Percentiles rank a stretch among this genome's conserved stretches.
Conservation (phyloP, 2,113 vertebrate species). For the Plecotus auritus region DNA sequence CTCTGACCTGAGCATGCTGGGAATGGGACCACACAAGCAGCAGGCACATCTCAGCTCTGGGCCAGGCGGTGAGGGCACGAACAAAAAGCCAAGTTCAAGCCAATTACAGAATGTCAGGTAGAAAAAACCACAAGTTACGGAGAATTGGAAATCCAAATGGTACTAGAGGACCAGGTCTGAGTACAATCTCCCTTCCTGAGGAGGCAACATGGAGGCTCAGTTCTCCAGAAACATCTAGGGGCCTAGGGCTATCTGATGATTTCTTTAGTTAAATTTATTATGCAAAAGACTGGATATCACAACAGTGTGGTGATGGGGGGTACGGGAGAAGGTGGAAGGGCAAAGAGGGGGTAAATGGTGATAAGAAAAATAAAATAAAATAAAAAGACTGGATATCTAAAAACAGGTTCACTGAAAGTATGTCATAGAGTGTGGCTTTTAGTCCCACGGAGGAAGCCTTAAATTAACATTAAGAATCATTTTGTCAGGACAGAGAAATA, state of each 20-base stretch:
- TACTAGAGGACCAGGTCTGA: not conserved
- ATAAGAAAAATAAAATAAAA: too few species aligned
- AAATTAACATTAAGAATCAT: not conserved
- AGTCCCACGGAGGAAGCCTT: not conserved
- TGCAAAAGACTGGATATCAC: not conserved
- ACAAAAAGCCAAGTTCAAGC: not conserved
- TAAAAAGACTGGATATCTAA: not conserved
- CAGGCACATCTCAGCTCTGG: not conserved
- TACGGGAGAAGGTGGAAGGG: too few species aligned
- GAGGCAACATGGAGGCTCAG: not conserved
- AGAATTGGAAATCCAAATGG: not conserved
- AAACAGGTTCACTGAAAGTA: not conserved
- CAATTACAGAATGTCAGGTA: not conserved
- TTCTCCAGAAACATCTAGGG: not conserved
- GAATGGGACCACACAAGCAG: not conserved
- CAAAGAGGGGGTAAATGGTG: too few species aligned
- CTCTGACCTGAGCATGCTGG: not conserved
- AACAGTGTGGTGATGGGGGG: too few species aligned
- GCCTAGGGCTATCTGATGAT: not conserved
- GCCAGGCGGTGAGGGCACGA: not conserved
- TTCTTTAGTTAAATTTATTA: not conserved
- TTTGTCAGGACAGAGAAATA: not conserved
- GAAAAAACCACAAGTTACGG: not conserved
- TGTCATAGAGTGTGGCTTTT: not conserved
- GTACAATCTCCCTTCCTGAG: not conserved